Conservation (phyloP, 2,888 invertebrate genomes). For the Cyclophora punctaria region DNA sequence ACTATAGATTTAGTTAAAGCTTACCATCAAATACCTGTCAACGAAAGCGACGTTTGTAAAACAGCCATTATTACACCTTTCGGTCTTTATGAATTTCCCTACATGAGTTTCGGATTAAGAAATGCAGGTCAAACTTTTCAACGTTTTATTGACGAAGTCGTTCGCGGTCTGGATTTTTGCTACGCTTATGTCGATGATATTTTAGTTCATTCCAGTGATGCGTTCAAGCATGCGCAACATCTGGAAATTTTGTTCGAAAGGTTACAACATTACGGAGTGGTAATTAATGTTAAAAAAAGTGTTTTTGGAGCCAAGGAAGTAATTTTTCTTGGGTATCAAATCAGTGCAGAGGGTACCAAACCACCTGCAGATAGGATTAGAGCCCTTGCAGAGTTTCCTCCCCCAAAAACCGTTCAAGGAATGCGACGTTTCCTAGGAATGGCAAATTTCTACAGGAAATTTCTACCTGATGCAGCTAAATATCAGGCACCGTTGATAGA, state of each 20-base stretch:
- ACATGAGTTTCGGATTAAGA: constrained; percentile 36
- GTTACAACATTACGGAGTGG: constrained; percentile 7
- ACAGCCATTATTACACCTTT: constrained; percentile 28
- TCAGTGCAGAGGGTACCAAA: background rate
- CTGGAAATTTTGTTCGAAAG: constrained; percentile 8
- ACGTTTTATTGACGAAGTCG: constrained; percentile 25
- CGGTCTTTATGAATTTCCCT: constrained; percentile 29
- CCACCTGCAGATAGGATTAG: background rate
- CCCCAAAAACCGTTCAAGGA: constrained; percentile 1
- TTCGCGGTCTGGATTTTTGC: constrained; percentile 28
- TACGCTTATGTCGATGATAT: constrained; percentile 35
- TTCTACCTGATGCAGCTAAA: constrained; percentile 4
- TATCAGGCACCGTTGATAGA: constrained; percentile 2
- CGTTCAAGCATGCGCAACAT: constrained; percentile 13
- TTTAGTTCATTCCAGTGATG: constrained; percentile 13
- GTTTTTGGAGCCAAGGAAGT: constrained; percentile 2
- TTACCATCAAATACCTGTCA: constrained; percentile 41
- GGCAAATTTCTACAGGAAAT: constrained; percentile 9
- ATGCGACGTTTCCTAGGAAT: constrained; percentile 8
- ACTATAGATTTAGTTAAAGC: constrained; percentile 16
- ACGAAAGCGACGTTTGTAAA: constrained; percentile 29
- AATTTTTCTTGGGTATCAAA: constrained; percentile 1
- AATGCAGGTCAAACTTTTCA: constrained; percentile 48
- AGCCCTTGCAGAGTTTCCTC: background rate
- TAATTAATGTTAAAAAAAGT: constrained; percentile 9